phyloP scores from a whole-genome alignment of 2,888 invertebrate genomes.

The Chrysomela aeneicollis region DNA sequence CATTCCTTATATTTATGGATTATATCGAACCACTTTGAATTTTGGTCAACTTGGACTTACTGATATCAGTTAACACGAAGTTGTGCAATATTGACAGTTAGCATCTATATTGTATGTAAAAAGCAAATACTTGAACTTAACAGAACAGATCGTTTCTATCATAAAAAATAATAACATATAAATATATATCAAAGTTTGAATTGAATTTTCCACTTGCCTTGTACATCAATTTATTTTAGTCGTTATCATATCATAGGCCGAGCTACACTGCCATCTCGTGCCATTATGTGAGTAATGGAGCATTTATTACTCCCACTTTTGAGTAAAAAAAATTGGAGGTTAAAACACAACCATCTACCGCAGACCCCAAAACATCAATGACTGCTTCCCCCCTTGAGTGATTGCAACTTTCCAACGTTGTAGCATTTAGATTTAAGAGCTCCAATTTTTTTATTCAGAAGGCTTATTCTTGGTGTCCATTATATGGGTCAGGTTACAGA shows the following conservation, averaged over 20 bases:
- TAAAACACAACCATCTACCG: background rate
- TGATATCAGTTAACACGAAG: constrained; percentile 15
- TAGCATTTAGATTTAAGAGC: background rate
- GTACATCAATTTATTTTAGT: constrained; percentile 60
- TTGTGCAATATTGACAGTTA: constrained; percentile 37
- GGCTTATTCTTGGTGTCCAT: constrained; percentile 35
- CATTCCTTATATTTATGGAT: background rate
- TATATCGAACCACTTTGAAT: too few species aligned
- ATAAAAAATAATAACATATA: constrained; percentile 40
- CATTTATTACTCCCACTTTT: constrained; percentile 30
- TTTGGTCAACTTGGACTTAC: background rate
- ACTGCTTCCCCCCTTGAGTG: too few species aligned
- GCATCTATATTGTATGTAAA: constrained; percentile 53
- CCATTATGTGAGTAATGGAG: constrained; percentile 47
- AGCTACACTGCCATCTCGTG: constrained; percentile 52
- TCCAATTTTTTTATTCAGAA: constrained; percentile 23
- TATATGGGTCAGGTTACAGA: constrained; percentile 32
- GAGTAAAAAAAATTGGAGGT: constrained; percentile 25
- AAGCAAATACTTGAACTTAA: constrained; percentile 46
- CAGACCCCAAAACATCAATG: too few species aligned
- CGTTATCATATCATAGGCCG: constrained; percentile 61
- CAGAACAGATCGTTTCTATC: constrained; percentile 46
- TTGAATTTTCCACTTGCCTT: constrained; percentile 56
- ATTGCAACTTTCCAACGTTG: background rate
- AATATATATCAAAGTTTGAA: constrained; percentile 42